Evolutionary conservation across 1,140 invertebrate genomes (phyloP).

Genomic region (Brachionus rubens): DNA sequence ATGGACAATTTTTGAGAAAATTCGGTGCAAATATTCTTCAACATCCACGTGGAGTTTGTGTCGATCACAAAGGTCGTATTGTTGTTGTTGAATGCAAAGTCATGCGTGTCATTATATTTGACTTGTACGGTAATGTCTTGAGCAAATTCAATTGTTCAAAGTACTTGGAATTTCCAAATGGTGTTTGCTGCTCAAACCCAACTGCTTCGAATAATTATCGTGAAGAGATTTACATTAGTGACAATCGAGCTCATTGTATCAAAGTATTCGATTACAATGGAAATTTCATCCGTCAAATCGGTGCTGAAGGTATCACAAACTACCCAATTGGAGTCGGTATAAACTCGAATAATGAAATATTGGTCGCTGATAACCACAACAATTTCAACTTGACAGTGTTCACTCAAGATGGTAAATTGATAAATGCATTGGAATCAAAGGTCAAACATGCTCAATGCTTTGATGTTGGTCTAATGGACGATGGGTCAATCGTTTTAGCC

Average conservation of each 20-base stretch:
- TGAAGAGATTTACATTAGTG: constrained; percentile 98
- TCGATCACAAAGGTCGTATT: constrained; percentile 94
- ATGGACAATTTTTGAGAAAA: constrained; percentile 96
- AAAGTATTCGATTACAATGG: constrained; percentile 99
- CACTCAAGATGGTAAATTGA: constrained; percentile 81
- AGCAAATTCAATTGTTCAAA: constrained; percentile 98
- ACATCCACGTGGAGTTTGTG: constrained; percentile 90
- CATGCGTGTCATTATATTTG: constrained; percentile 98
- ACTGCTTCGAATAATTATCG: constrained; percentile 74
- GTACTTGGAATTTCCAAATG: constrained; percentile 97
- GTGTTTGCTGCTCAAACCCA: constrained; percentile 70
- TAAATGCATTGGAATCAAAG: constrained; percentile 96
- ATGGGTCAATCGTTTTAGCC: constrained; percentile 95
- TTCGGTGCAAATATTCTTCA: constrained; percentile 98
- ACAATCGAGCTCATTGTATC: constrained; percentile 98
- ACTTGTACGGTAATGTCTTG: constrained; percentile 89
- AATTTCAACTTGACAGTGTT: constrained; percentile 97
- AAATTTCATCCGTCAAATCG: constrained; percentile 91
- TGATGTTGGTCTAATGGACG: constrained; percentile 97
- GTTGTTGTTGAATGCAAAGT: constrained; percentile 99
- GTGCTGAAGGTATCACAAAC: constrained; percentile 96
- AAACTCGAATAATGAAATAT: constrained; percentile 87
- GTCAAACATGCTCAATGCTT: constrained; percentile 99
- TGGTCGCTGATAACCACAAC: constrained; percentile 99
- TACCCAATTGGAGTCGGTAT: constrained; percentile 99